Conservation (phyloP, 2,797 vertebrate genomes). For the Chelon labrosus region DNA sequence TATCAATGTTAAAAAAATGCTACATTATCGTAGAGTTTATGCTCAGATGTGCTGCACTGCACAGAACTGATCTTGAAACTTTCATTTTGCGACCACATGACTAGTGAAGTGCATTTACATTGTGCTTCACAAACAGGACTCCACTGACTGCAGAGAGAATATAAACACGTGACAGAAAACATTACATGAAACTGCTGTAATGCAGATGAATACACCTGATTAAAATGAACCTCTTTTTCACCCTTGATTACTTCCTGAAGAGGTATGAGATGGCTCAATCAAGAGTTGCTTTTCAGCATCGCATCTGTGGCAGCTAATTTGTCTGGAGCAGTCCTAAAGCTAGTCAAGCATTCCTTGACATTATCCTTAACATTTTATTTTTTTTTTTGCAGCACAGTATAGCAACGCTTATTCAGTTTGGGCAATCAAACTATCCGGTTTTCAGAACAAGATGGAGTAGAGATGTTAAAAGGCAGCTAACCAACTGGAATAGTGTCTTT, state of each 20-base stretch:
- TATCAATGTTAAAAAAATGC: not conserved
- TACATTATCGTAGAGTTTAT: not conserved
- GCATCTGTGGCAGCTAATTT: slow-evolving; percentile 2
- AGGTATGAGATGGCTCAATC: not conserved
- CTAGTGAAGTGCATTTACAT: not conserved
- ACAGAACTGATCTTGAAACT: slow-evolving; percentile 3
- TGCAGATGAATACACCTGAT: not conserved
- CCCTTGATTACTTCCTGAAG: not conserved
- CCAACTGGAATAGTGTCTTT: not conserved
- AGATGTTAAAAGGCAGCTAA: slow-evolving; percentile 2
- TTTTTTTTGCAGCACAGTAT: not conserved
- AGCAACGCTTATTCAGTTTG: slow-evolving; percentile 2
- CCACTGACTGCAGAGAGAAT: not conserved
- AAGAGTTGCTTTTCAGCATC: slow-evolving; percentile 16
- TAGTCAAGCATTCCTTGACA: slow-evolving; percentile 9
- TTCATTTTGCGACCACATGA: not conserved
- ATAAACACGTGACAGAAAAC: slow-evolving; percentile 1
- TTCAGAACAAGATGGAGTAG: not conserved
- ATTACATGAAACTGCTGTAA: not conserved
- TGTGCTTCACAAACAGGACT: not conserved
- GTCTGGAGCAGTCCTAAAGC: not conserved
- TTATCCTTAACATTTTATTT: too few relatives aligned
- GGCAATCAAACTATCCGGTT: not conserved
- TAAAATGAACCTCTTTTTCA: not conserved
- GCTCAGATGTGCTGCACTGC: not conserved